Base-by-base conservation (phyloP, 2,888 invertebrate species). In the Scelioninae gen. 1 region DNA sequence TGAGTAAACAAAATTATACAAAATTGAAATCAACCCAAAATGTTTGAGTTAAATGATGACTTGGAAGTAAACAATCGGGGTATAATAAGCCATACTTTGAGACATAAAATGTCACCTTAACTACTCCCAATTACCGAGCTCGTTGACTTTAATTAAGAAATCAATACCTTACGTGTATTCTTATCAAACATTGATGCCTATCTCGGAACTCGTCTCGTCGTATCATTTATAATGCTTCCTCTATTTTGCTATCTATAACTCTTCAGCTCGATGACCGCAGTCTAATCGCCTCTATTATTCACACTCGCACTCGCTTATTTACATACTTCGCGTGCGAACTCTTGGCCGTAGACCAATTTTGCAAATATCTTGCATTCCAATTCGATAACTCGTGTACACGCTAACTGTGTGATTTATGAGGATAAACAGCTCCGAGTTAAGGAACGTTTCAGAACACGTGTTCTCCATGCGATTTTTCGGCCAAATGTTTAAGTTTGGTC, bases 331-430 rank as follows among this genome's bases (percentile, higher is more conserved):
- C 58, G 31, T 49, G 58, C 71, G 32, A 71, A 38, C 43, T 60
- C 62, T 62, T 72, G 72, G 72, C 60, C 31, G 32, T 23, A 53
- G 62, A 51, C 72, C 72, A 72, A 72, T 62, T 72, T 72, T 29
- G 49, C 40, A 31, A 62, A 53, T 72, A 53, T 72, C 62, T 62
- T 62, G 62, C 60, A 72, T 72, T 53, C 72, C 53, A 38, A 53
- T 72, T 62, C 51, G 60, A 53, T 53, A 72, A 53, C 72, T 62
- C 40, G 32, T 15, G 43, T 62, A 62, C 60, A 53, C 72, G 49
- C 31, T 43, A 45, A 45, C 68, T 16, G 45, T 56, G 40, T 60
- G 60, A 72, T 72, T 72, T 72, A 63, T 13, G 63, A 31, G 49
- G 16, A 43, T 49, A 63, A 63, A 63, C 63, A 63, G 13, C 10